Conservation (phyloP, 1,140 invertebrate genomes). For the Drosophila dunni region DNA sequence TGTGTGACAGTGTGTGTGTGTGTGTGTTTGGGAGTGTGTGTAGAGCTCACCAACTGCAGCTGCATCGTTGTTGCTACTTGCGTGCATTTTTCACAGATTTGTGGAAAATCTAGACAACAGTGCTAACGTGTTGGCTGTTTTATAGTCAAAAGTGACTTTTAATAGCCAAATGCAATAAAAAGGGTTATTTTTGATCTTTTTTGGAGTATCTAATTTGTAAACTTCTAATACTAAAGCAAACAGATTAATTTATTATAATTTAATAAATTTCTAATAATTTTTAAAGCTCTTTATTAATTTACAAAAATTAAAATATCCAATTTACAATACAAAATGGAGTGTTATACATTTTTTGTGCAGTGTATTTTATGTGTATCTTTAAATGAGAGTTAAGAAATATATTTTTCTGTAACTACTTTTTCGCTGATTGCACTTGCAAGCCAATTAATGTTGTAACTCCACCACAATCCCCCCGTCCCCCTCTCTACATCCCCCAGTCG, state of each 20-base stretch:
- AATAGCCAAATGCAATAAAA: not conserved
- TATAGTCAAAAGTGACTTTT: not conserved
- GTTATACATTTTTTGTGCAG: too few relatives aligned
- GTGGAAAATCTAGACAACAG: slow-evolving; percentile 31
- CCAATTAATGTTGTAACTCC: slow-evolving; percentile 58
- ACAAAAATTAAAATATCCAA: too few relatives aligned
- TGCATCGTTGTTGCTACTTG: slow-evolving; percentile 32
- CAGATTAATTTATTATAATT: too few relatives aligned
- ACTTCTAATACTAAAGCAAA: too few relatives aligned
- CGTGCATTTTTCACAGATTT: slow-evolving; percentile 55
- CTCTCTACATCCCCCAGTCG: not conserved
- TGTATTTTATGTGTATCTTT: too few relatives aligned
- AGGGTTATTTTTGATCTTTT: too few relatives aligned
- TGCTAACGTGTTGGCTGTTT: slow-evolving; percentile 5
- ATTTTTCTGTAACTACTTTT: slow-evolving; percentile 11
- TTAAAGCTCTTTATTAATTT: too few relatives aligned
- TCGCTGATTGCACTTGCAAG: slow-evolving; percentile 41
- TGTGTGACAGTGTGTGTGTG: not conserved
- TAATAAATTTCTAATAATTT: too few relatives aligned
- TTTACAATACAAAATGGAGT: too few relatives aligned
- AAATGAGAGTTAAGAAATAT: not conserved
- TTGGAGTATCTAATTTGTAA: too few relatives aligned
- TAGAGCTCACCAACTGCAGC: slow-evolving; percentile 35
- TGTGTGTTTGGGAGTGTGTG: not conserved
- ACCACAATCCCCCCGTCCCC: slow-evolving; percentile 8